Conservation (phyloP, 2,888 invertebrate genomes). For the Gonocerus acuteangulatus region DNA sequence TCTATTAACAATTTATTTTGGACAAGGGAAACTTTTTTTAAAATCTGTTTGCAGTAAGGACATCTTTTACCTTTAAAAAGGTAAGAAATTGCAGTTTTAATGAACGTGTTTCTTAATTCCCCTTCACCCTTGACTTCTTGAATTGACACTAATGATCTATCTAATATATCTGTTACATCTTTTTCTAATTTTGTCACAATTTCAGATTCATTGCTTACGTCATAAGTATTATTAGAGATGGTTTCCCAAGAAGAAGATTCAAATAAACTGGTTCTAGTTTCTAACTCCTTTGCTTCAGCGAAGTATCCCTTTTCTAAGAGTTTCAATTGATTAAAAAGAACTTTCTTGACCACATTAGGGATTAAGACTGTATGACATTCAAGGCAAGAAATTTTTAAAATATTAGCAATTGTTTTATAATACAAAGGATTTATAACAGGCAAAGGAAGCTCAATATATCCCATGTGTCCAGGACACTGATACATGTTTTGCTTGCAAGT, state of each 20-base stretch:
- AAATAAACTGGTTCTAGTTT: not conserved
- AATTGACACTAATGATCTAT: not conserved
- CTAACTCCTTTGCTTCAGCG: slow-evolving; percentile 58
- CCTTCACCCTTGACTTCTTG: slow-evolving; percentile 31
- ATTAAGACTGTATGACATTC: slow-evolving; percentile 63
- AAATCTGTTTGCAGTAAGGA: slow-evolving; percentile 31
- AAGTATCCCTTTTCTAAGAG: slow-evolving; percentile 67
- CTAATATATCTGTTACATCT: slow-evolving; percentile 8
- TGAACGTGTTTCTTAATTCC: slow-evolving; percentile 26
- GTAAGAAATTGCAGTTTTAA: slow-evolving; percentile 22
- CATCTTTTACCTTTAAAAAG: slow-evolving; percentile 32
- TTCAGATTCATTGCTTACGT: not conserved
- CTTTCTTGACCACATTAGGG: slow-evolving; percentile 50
- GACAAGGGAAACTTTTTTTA: slow-evolving; percentile 29
- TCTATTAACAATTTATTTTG: slow-evolving; percentile 54
- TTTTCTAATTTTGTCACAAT: not conserved
- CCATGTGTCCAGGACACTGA: slow-evolving; percentile 86
- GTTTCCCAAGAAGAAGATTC: not conserved
- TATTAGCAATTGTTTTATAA: slow-evolving; percentile 59
- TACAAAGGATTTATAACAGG: slow-evolving; percentile 88
- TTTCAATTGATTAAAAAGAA: slow-evolving; percentile 60
- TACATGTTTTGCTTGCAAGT: slow-evolving; percentile 65
- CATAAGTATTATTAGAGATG: not conserved
- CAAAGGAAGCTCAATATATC: slow-evolving; percentile 83
- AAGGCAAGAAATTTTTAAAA: slow-evolving; percentile 63